Evolutionary conservation across 2,113 vertebrate genomes (phyloP).

Genomic region (Poeciliopsis occidentalis): DNA sequence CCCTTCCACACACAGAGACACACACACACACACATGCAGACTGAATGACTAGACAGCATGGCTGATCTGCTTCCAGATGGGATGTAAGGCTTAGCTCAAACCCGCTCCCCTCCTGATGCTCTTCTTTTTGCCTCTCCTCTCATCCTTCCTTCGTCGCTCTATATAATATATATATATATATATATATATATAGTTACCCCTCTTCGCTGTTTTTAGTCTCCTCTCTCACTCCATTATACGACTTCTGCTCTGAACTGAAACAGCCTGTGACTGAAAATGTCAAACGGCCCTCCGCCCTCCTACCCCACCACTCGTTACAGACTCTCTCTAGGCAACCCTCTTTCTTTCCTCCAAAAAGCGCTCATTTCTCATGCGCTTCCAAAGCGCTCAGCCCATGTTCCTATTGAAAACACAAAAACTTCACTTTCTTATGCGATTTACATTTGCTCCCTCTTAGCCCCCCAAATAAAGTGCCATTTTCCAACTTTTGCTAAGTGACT

Average conservation of each 20-base stretch:
- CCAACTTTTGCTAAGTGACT: conserved; percentile 10
- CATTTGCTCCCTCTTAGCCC: conserved; percentile 18
- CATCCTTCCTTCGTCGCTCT: not conserved
- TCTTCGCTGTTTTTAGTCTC: conserved; percentile 1
- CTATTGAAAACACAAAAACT: conserved; percentile 36
- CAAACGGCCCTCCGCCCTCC: conserved; percentile 25
- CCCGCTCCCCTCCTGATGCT: conserved; percentile 43
- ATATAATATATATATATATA: too few relatives aligned
- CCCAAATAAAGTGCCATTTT: not conserved
- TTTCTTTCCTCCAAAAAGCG: conserved; percentile 18
- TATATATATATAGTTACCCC: not conserved
- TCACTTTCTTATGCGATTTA: conserved; percentile 14
- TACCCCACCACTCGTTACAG: conserved; percentile 46
- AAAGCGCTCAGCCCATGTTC: conserved; percentile 23
- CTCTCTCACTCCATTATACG: conserved; percentile 12
- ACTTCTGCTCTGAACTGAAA: conserved; percentile 29
- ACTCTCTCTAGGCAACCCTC: conserved; percentile 45
- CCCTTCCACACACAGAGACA: not conserved
- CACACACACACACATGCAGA: not conserved
- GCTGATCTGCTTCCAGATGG: conserved; percentile 59
- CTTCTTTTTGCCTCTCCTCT: conserved; percentile 24
- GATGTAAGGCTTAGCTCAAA: conserved; percentile 32
- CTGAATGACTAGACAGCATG: conserved; percentile 11
- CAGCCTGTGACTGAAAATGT: conserved; percentile 54
- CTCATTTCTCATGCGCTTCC: conserved; percentile 42